phyloP scores from a whole-genome alignment of 2,888 invertebrate genomes.

The Argyra leucocephala region DNA sequence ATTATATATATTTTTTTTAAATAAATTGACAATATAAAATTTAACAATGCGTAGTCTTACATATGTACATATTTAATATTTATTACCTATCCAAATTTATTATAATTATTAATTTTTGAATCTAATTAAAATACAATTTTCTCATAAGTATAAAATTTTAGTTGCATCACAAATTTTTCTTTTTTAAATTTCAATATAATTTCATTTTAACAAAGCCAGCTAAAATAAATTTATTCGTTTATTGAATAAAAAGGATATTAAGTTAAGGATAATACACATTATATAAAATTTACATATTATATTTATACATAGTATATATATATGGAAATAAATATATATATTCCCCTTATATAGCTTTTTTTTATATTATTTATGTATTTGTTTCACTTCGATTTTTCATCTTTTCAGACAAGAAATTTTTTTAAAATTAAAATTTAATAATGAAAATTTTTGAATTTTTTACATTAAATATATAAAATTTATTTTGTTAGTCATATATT shows the following conservation, averaged over 20 bases:
- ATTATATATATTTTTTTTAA: neutral
- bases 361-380: conserved; percentile 4
- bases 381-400: conserved; percentile 6
- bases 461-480: neutral
- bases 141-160: neutral
- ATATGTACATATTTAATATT: neutral
- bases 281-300: too few relatives aligned
- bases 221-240: neutral
- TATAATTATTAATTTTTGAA: neutral
- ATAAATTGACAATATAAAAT: neutral
- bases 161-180: neutral
- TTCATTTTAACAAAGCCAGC: neutral
- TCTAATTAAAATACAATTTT: neutral
- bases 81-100: neutral
- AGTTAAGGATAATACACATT: neutral
- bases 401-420: conserved; percentile 3
- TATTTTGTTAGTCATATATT: neutral
- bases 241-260: conserved; percentile 5
- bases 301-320: neutral
- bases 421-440: neutral
- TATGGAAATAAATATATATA: neutral
- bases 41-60: conserved; percentile 5
- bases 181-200: neutral
- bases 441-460: neutral
- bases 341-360: neutral